Evolutionary conservation across 2,888 invertebrate species (phyloP), one percentile per base, ranked within the genome.

Genomic region (Dolomedes plantarius): DNA sequence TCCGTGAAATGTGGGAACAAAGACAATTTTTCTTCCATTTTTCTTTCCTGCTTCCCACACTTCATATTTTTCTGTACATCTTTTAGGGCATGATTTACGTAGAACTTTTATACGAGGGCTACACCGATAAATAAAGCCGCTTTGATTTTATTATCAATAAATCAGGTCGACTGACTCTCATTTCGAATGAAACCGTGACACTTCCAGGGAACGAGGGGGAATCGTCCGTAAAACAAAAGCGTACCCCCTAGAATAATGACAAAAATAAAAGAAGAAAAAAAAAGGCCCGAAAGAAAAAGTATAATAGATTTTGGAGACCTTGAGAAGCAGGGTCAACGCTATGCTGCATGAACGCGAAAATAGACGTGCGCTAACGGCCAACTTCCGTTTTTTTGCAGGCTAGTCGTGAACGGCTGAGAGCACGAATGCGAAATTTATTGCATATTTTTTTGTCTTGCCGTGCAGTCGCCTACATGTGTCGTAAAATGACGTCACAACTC

Each of bases 161-260:
- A 46, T 46, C 41, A 46, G 13, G n/a, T 2, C 2, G 2, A 46
- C 16, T 2, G 9, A 46, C 46, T 46, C 16, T 16, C 16, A 46
- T 46, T 2, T 16, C n/a, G 2, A 46, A 13, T 13, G 13, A 6
- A 46, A 6, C 16, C 16, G 9, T 16, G n/a, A 2, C 9, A 46
- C 2, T 46, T 46, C 41, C 16, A 46, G 6, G n/a, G n/a, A 76
- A 83, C 83, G 83, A 83, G 72, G 83, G n/a, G n/a, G n/a, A 71
- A 65, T 71, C 62, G 64, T 9, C 16, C 28, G 36, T 28, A 19
- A 71, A 71, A 29, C 46, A 71, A 71, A n/a, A 36, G 23, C 31
- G 2, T 2, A n/a, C 16, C n/a, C n/a, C n/a, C n/a, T n/a, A n/a
- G n/a, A n/a, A n/a, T n/a, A 19, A n/a, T n/a, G n/a, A n/a, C n/a